Evolutionary conservation across 2,888 invertebrate genomes (phyloP), one percentile per base, ranked within the genome.

Genomic region (Lasius platythorax): DNA sequence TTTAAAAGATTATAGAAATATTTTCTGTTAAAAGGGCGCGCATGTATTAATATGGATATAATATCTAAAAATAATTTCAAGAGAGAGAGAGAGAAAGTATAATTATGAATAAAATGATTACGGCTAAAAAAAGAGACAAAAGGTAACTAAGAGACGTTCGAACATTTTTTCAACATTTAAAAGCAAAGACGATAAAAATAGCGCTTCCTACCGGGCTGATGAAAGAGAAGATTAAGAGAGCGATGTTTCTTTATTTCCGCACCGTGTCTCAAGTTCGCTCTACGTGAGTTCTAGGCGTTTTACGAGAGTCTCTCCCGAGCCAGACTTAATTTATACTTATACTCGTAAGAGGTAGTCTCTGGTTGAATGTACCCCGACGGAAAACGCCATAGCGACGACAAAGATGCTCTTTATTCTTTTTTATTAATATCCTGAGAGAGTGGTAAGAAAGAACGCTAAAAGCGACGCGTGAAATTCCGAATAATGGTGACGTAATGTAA

Each of bases 361-460:
- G 58, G 43, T 58, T 18, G 79, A 56, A 68, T 40, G 79, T 43
- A 33, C 33, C 58, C 33, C 46, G 74, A 40, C 50, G 53, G 86
- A 68, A 90, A 90, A 88, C 53, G 74, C 85, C 40, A 2, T 56
- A 30, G 8, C 82, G 37, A 82, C 72, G 82, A 73, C 46, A 82
- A 82, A 82, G 74, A 74, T 37, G 43, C 66, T n/a, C 86, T 82
- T 79, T 85, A 74, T 82, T 74, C 70, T 30, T 58, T 72, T 79
- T 79, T 73, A 78, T 72, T 72, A 79, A 30, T 43, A 53, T 79
- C 73, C 43, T 4, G 72, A 70, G 46, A 46, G 40, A 43, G n/a
- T n/a, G 33, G 23, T 28, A 37, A 12, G 18, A 8, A 46, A 28
- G 28, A 58, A 37, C 46, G 6, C 12, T 58, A 46, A 58, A 46